phyloP scores from a whole-genome alignment of 2,797 vertebrate species.

The Lemur catta region DNA sequence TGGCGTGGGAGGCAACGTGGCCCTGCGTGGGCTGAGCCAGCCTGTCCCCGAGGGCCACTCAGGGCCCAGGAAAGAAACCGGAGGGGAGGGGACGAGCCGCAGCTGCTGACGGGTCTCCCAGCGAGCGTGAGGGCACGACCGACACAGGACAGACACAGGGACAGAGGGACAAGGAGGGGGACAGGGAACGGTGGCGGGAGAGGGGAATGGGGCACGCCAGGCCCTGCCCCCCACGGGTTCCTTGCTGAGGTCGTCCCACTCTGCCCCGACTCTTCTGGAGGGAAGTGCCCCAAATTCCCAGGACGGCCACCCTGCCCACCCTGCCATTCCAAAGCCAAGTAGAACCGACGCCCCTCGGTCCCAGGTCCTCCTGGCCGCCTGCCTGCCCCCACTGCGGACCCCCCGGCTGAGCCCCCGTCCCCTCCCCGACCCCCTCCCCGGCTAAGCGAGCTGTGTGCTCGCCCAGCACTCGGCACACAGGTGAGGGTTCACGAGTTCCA shows the following conservation, averaged over 20 bases:
- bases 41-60: not conserved
- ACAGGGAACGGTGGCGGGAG: not conserved
- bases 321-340: not conserved
- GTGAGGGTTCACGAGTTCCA: not conserved
- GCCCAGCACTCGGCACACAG: not conserved
- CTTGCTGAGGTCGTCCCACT: not conserved
- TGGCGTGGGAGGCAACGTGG: not conserved
- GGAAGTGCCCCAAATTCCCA: not conserved
- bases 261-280: not conserved
- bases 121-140: fast-evolving
- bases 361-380: not conserved
- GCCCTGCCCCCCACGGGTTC: fast-evolving
- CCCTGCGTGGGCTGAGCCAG: not conserved
- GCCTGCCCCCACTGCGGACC: not conserved
- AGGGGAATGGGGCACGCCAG: fast-evolving
- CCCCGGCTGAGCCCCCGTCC: not conserved
- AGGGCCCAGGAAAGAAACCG: not conserved
- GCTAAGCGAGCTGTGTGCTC: not conserved
- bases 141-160: not conserved
- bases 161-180: not conserved
- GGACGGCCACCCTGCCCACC: not conserved
- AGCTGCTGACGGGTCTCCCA: fast-evolving
- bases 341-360: not conserved
- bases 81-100: not conserved
- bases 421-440: fast-evolving